Evolutionary conservation across 1,140 invertebrate species (phyloP).

Genomic region (Rhagoletis pomonella): DNA sequence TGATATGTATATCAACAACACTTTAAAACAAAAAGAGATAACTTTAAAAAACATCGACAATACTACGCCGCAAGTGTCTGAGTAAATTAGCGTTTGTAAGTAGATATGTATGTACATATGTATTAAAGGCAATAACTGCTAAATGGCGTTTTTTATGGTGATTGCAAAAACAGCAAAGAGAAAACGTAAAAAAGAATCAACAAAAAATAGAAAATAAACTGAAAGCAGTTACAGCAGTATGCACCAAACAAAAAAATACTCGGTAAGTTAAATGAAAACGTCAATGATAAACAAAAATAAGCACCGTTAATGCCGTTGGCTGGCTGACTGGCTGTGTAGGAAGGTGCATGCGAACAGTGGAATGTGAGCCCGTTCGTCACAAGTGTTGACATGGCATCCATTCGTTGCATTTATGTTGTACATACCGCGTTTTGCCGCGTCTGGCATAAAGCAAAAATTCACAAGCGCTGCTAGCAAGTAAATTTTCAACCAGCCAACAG

Average conservation of each 20-base stretch:
- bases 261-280: neutral
- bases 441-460: neutral
- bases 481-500: neutral
- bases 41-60: neutral
- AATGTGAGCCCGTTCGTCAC: conserved; percentile 16
- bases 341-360: conserved; percentile 25
- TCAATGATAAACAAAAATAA: conserved; percentile 41
- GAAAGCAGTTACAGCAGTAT: conserved; percentile 5
- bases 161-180: conserved; percentile 41
- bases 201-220: conserved; percentile 13
- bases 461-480: neutral
- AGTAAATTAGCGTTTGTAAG: neutral
- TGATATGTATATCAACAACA: neutral
- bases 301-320: neutral
- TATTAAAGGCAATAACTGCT: conserved; percentile 28
- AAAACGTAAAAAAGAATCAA: neutral
- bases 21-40: conserved; percentile 31
- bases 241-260: too few relatives aligned
- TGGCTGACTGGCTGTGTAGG: neutral
- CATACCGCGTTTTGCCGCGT: neutral
- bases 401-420: conserved; percentile 27
- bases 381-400: conserved; percentile 6
- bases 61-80: neutral
- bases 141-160: conserved; percentile 44
- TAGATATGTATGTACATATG: neutral